Evolutionary conservation across 2,888 invertebrate genomes (phyloP).

Genomic region (Argyra leucocephala): DNA sequence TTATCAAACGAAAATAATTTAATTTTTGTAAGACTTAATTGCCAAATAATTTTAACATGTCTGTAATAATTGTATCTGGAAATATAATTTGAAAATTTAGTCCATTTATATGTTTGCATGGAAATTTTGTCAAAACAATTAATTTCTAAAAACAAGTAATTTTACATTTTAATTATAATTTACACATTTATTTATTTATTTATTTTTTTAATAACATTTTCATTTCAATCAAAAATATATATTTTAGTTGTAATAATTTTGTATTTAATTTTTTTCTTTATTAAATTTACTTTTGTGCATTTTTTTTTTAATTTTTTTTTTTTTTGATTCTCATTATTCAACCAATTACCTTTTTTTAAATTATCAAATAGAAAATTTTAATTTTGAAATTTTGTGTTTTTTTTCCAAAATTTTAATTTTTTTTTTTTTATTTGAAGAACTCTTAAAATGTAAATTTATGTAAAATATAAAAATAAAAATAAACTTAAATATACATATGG

Average conservation of each 20-base stretch:
- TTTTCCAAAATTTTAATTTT: neutral
- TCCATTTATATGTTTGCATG: no score
- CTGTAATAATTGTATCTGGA: no score
- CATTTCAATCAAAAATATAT: slow-evolving; percentile 1
- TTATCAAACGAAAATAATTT: no score
- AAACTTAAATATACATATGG: neutral
- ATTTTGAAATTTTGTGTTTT: neutral
- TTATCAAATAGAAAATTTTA: neutral
- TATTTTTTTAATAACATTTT: neutral
- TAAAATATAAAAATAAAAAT: neutral
- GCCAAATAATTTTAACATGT: no score
- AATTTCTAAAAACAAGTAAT: no score
- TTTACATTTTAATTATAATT: no score
- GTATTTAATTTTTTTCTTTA: neutral
- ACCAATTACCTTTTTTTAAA: slow-evolving; percentile 2
- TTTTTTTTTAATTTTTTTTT: neutral
- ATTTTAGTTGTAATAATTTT: neutral
- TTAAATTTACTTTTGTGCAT: neutral
- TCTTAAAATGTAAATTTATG: neutral
- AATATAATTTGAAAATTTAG: no score
- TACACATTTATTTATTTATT: no score
- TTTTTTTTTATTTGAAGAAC: neutral
- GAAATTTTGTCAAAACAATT: no score
- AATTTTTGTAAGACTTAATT: no score
- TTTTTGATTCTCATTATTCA: neutral